A percentile compares a stretch with the other conserved stretches of the same genome.
These are phyloP conservation scores for Neotoma lepida DNA, from an alignment of 2,113 vertebrate genomes.

Conservation along the genomic window DNA sequence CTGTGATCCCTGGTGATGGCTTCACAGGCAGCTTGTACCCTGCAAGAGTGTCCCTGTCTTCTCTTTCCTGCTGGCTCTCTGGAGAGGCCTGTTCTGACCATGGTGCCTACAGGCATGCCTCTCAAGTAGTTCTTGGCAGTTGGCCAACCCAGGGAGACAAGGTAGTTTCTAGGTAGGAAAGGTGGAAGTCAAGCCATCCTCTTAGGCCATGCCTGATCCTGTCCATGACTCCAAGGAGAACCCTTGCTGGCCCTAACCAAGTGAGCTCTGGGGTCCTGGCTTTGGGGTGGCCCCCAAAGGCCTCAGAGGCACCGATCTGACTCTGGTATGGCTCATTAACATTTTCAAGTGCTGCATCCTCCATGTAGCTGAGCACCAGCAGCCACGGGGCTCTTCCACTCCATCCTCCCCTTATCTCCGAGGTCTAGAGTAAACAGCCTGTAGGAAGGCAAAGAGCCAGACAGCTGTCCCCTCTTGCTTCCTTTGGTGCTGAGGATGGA, in stretches of 20 bases:
- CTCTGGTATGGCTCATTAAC: not conserved
- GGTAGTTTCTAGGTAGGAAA: not conserved
- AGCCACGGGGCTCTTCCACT: fast-evolving
- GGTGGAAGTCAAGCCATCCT: not conserved
- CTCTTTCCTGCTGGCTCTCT: not conserved
- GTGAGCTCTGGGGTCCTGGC: not conserved
- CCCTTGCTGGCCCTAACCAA: not conserved
- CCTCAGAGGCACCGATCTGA: not conserved
- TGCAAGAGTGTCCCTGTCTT: not conserved
- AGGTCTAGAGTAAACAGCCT: not conserved
- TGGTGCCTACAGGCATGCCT: not conserved
- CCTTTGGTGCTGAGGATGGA: not conserved
- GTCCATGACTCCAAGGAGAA: not conserved
- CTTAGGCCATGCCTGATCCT: not conserved
- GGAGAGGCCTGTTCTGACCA: not conserved
- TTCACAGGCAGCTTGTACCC: not conserved
- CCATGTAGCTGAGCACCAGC: not conserved
- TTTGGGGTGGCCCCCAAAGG: no score
- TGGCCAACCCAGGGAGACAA: not conserved
- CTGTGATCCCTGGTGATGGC: not conserved
- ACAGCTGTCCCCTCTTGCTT: not conserved
- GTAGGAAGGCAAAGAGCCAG: not conserved
- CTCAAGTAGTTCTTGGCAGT: not conserved
- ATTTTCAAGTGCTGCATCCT: not conserved
- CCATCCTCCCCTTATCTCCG: not conserved